Evolutionary conservation across 2,888 invertebrate genomes (phyloP).

Genomic region (Acleris holmiana): DNA sequence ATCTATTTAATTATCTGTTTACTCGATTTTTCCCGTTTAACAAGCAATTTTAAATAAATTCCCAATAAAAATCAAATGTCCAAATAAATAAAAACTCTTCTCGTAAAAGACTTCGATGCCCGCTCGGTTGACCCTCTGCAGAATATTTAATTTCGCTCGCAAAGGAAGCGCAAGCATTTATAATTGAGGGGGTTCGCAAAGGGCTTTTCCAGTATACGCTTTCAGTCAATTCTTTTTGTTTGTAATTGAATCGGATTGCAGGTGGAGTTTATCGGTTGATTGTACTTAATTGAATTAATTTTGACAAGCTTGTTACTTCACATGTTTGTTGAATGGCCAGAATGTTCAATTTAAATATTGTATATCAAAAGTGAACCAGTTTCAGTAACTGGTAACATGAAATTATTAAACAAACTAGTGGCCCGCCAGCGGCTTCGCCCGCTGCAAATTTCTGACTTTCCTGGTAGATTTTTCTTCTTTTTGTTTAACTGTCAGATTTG

Average conservation of each 20-base stretch:
- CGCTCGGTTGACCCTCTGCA: conserved; percentile 1
- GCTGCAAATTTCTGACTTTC: too few relatives aligned
- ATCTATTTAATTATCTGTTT: too few relatives aligned
- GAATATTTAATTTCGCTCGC: conserved; percentile 10
- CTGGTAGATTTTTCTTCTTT: too few relatives aligned
- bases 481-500: too few relatives aligned
- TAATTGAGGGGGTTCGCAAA: background rate
- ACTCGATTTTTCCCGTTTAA: background rate
- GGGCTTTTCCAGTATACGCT: conserved; percentile 1
- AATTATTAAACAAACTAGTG: too few relatives aligned
- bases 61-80: background rate
- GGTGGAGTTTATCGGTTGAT: background rate
- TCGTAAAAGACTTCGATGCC: background rate
- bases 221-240: conserved; percentile 11
- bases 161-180: conserved; percentile 1
- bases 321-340: too few relatives aligned
- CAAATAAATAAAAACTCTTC: too few relatives aligned
- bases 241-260: conserved; percentile 5
- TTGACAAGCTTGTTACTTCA: background rate
- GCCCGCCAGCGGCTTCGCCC: too few relatives aligned
- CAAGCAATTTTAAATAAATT: background rate
- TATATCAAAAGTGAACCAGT: too few relatives aligned
- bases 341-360: too few relatives aligned
- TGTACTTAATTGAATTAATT: background rate
- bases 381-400: too few relatives aligned